Evolutionary conservation across 2,797 vertebrate species (phyloP), one percentile per base, ranked within the genome.

Genomic region (Aratinga solstitialis): DNA sequence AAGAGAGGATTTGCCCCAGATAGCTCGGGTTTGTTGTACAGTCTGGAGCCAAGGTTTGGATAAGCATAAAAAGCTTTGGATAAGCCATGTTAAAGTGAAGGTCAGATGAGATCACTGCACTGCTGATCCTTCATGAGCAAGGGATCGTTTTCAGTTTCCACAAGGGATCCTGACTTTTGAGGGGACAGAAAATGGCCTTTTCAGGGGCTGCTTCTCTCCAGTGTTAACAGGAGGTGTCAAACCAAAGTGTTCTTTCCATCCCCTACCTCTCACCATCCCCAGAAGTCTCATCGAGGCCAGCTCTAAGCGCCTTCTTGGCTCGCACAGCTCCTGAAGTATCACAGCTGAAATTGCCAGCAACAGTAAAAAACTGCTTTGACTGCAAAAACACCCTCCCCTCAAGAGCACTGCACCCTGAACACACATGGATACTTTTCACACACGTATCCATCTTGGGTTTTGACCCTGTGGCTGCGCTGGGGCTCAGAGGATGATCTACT

Each of bases 1-100:
- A 65, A 45, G 67, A 42, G 68, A 83, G 94, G 95, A 94, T 96
- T 96, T 90, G 93, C 93, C 93, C 80, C 8, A 53, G 90, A 94
- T 94, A 96, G 91, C 91, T 75, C 2, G 4, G 54, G 83, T 24
- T 92, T 2, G 1, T 80, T 26, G 80, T 0, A n/a, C 22, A 56
- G 80, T 22, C 75, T 8, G 11, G 36, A 94, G 89, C 87, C 87
- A 79, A 66, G 82, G 77, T 58, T 50, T 93, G 92, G 94, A 94
- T 95, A 53, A 95, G 87, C 90, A 36, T 36, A 30, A 94, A 95
- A 93, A 87, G 90, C 93, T 85, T 85, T 74, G 84, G 87, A 30
- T 95, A 94, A 95, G 87, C 90, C 84, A 42, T 1, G 29, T 71
- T 81, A 83, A 89, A 79, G 81, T n/a, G 63, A 50, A 92, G 92